Percentiles rank a stretch among this genome's conserved stretches.
Evolutionary conservation across 1,140 invertebrate genomes (phyloP).

Genomic region (Cyclina sinensis): DNA sequence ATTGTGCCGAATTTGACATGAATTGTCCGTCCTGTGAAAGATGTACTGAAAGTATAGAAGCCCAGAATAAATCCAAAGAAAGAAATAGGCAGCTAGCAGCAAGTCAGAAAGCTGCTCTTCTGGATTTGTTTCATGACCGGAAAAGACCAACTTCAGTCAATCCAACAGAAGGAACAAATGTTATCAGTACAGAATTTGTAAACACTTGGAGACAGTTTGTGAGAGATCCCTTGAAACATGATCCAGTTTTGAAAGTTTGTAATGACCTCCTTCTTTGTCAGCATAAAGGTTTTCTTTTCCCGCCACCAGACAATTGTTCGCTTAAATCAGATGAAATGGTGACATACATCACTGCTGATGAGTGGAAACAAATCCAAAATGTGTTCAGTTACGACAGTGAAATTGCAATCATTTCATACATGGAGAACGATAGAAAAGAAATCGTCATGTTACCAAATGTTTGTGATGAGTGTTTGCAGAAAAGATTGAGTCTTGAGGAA

Average conservation of each 20-base stretch:
- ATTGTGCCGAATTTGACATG: slow-evolving; percentile 86
- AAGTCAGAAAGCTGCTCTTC: slow-evolving; percentile 81
- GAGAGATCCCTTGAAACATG: slow-evolving; percentile 74
- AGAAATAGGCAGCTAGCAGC: slow-evolving; percentile 74
- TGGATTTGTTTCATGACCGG: slow-evolving; percentile 83
- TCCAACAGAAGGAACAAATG: slow-evolving; percentile 69
- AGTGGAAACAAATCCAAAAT: slow-evolving; percentile 76
- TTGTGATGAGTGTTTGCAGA: slow-evolving; percentile 83
- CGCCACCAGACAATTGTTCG: slow-evolving; percentile 51
- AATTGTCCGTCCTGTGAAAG: slow-evolving; percentile 85
- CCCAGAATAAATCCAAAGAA: slow-evolving; percentile 81
- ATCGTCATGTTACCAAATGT: slow-evolving; percentile 78
- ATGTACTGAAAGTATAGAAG: slow-evolving; percentile 81
- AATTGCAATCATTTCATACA: slow-evolving; percentile 67
- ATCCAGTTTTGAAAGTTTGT: slow-evolving; percentile 72
- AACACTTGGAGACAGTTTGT: slow-evolving; percentile 85
- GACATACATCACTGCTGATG: slow-evolving; percentile 76
- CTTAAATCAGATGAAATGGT: slow-evolving; percentile 58
- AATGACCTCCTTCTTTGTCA: slow-evolving; percentile 79
- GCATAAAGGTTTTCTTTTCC: slow-evolving; percentile 78
- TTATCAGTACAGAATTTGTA: slow-evolving; percentile 83
- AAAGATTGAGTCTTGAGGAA: slow-evolving; percentile 80
- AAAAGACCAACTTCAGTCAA: slow-evolving; percentile 81
- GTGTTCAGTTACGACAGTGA: slow-evolving; percentile 76
- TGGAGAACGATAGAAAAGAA: slow-evolving; percentile 51